Conservation (phyloP, 92 coral and sea anemone species). For the Umimayanthus kanabou region DNA sequence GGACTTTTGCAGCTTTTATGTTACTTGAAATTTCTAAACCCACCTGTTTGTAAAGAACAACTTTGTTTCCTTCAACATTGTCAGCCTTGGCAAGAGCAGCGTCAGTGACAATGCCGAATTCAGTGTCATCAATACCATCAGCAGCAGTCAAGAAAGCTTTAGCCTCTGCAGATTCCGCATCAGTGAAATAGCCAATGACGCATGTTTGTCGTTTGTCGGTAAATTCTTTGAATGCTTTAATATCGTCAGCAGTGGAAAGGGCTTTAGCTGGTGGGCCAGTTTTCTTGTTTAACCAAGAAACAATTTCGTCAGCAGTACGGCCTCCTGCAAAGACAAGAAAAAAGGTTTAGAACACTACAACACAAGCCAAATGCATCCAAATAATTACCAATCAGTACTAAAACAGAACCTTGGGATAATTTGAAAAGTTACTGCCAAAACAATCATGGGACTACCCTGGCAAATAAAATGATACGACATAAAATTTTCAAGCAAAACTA, state of each 20-base stretch:
- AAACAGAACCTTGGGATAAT: neutral
- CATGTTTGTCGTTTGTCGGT: slow-evolving; percentile 73
- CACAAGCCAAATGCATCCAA: neutral
- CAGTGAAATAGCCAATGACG: slow-evolving; percentile 88
- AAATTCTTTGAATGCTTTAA: slow-evolving; percentile 74
- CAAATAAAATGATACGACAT: neutral
- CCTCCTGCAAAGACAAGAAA: slow-evolving; percentile 69
- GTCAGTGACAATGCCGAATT: slow-evolving; percentile 89
- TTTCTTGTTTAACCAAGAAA: slow-evolving; percentile 90
- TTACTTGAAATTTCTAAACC: neutral
- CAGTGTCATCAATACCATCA: slow-evolving; percentile 85
- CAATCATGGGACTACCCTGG: no score
- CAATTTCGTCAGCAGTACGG: slow-evolving; percentile 78
- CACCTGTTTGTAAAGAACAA: slow-evolving; percentile 95
- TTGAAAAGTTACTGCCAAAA: neutral
- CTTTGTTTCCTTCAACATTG: slow-evolving; percentile 80
- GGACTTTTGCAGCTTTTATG: neutral
- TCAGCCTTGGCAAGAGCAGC: slow-evolving; percentile 83
- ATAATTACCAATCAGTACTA: neutral
- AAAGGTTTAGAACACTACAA: neutral
- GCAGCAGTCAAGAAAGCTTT: slow-evolving; percentile 90
- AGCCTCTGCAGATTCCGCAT: slow-evolving; percentile 84
- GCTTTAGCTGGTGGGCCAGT: slow-evolving; percentile 97
- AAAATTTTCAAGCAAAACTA: no score
- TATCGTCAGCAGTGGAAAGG: slow-evolving; percentile 79